Evolutionary conservation across 2,888 invertebrate species (phyloP).

Genomic region (Morinoia aosen): DNA sequence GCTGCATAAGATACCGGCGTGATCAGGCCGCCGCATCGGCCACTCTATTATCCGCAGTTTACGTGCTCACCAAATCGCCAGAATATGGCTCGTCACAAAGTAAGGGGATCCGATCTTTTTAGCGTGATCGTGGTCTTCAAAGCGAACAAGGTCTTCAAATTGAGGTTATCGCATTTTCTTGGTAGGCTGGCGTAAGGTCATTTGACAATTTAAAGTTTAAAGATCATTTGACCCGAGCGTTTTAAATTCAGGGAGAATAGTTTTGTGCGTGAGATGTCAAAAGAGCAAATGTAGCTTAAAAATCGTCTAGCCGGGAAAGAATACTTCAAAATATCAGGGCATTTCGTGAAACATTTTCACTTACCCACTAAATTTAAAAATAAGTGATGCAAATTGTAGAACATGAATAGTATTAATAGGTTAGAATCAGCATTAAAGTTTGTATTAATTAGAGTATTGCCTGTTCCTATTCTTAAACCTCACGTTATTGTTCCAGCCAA

Average conservation of each 20-base stretch:
- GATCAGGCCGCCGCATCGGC: not conserved
- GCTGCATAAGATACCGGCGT: not conserved
- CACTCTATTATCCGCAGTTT: constrained; percentile 2
- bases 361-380: not conserved
- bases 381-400: too few relatives aligned
- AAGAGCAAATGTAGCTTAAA: not conserved
- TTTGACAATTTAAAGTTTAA: not conserved
- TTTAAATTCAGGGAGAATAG: not conserved
- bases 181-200: not conserved
- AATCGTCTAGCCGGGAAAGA: not conserved
- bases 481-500: too few relatives aligned
- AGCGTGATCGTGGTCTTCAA: not conserved
- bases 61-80: not conserved
- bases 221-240: not conserved
- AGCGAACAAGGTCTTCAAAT: not conserved
- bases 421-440: too few relatives aligned
- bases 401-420: too few relatives aligned
- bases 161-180: not conserved
- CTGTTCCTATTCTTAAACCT: too few relatives aligned
- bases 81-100: not conserved
- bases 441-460: too few relatives aligned
- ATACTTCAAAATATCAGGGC: not conserved
- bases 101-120: not conserved
- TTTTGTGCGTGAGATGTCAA: not conserved
- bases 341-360: not conserved